A percentile compares a stretch with the other conserved stretches of the same genome.
These are phyloP conservation scores for Embiotoca jacksoni DNA, from an alignment of 2,113 vertebrate genomes.

Conservation along the genomic window DNA sequence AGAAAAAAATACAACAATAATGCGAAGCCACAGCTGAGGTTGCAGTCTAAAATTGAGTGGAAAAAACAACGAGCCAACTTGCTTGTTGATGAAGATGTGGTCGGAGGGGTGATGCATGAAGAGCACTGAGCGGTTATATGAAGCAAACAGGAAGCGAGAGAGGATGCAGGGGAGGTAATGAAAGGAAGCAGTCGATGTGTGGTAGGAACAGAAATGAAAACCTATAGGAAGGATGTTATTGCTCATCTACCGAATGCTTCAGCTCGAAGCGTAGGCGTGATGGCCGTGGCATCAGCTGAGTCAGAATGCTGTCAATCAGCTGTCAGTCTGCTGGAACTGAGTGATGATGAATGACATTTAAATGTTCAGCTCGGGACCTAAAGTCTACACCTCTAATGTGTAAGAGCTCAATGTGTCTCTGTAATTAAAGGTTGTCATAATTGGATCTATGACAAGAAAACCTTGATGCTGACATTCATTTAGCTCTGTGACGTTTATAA, in stretches of 20 bases:
- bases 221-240: slow-evolving; percentile 26
- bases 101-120: slow-evolving; percentile 41
- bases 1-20: slow-evolving; percentile 27
- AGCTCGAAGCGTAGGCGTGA: slow-evolving; percentile 37
- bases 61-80: not conserved
- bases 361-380: slow-evolving; percentile 55
- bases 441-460: slow-evolving; percentile 27
- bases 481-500: not conserved
- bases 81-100: slow-evolving; percentile 46
- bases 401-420: slow-evolving; percentile 13
- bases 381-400: slow-evolving; percentile 26
- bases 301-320: slow-evolving; percentile 69
- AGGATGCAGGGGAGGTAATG: slow-evolving; percentile 15
- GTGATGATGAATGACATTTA: slow-evolving; percentile 59
- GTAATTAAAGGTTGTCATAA: slow-evolving; percentile 50
- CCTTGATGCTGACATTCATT: slow-evolving; percentile 30
- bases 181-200: slow-evolving; percentile 35
- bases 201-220: slow-evolving; percentile 7
- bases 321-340: slow-evolving; percentile 44
- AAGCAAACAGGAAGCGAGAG: not conserved
- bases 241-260: slow-evolving; percentile 42
- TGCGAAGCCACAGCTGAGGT: slow-evolving; percentile 10
- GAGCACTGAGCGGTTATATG: too few relatives aligned
- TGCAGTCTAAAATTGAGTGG: not conserved
- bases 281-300: slow-evolving; percentile 42